Evolutionary conservation across 2,888 invertebrate genomes (phyloP).

Genomic region (Papilio protenor): DNA sequence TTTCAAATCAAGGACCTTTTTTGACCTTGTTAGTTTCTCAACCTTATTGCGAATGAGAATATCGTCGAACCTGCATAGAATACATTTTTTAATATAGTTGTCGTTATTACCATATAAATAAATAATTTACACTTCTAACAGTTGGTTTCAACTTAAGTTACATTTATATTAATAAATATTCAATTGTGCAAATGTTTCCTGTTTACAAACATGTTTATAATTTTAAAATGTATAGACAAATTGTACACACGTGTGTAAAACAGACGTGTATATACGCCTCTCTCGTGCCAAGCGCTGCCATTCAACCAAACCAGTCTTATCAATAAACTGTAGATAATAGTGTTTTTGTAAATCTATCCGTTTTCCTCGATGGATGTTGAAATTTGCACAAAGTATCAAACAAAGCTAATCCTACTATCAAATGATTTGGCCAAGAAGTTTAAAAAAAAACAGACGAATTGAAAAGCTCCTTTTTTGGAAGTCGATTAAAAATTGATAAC

Average conservation of each 20-base stretch:
- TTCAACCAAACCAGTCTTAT: background rate
- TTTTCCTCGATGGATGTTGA: background rate
- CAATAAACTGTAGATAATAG: background rate
- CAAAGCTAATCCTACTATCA: background rate
- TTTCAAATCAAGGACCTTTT: constrained; percentile 1
- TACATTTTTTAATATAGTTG: too few relatives aligned
- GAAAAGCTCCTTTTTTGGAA: too few relatives aligned
- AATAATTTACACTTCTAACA: too few relatives aligned
- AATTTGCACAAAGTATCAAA: background rate
- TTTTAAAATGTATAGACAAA: too few relatives aligned
- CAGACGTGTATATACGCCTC: background rate
- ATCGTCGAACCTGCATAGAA: too few relatives aligned
- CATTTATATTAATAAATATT: background rate
- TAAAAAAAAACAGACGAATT: too few relatives aligned
- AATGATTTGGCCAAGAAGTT: too few relatives aligned
- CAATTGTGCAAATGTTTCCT: background rate
- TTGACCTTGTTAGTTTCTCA: background rate
- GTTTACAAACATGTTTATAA: background rate
- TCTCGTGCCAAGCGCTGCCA: constrained; percentile 15
- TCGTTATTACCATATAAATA: too few relatives aligned
- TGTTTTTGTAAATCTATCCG: background rate
- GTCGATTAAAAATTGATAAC: too few relatives aligned
- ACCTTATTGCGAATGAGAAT: background rate
- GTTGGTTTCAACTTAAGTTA: too few relatives aligned
- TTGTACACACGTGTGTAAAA: background rate